phyloP scores from a whole-genome alignment of 2,113 vertebrate genomes.

The Sylvia atricapilla region DNA sequence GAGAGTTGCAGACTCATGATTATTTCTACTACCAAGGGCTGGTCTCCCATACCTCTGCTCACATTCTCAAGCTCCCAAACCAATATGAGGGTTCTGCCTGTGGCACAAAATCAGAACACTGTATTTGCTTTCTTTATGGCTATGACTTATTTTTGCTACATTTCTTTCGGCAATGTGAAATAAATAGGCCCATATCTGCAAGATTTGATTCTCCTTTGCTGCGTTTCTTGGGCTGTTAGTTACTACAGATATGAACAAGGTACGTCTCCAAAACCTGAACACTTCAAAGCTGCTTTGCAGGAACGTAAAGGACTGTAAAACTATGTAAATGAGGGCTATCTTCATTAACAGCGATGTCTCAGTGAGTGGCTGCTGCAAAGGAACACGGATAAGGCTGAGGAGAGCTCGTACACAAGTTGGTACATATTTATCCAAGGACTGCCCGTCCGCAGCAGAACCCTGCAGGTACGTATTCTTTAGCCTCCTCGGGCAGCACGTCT shows the following conservation, averaged over 20 bases:
- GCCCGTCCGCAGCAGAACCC: neutral
- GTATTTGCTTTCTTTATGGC: neutral
- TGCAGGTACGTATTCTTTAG: neutral
- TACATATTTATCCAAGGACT: neutral
- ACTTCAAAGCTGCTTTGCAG: neutral
- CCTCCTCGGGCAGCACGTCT: neutral
- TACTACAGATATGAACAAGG: neutral
- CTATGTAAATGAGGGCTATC: rapidly evolving
- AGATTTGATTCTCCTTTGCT: neutral
- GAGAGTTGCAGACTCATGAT: rapidly evolving
- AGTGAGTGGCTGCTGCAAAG: neutral
- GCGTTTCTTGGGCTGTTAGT: neutral
- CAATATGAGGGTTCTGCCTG: neutral
- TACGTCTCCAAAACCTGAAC: neutral
- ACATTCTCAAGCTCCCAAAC: neutral
- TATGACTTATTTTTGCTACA: neutral
- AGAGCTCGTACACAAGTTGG: neutral
- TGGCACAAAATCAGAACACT: neutral
- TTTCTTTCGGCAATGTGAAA: neutral
- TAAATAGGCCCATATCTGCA: neutral
- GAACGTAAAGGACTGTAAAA: neutral
- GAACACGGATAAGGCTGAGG: rapidly evolving
- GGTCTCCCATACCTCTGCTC: neutral
- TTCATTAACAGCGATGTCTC: rapidly evolving
- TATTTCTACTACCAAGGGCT: neutral